Conservation (phyloP, 2,797 vertebrate species). For the Martes flavigula region DNA sequence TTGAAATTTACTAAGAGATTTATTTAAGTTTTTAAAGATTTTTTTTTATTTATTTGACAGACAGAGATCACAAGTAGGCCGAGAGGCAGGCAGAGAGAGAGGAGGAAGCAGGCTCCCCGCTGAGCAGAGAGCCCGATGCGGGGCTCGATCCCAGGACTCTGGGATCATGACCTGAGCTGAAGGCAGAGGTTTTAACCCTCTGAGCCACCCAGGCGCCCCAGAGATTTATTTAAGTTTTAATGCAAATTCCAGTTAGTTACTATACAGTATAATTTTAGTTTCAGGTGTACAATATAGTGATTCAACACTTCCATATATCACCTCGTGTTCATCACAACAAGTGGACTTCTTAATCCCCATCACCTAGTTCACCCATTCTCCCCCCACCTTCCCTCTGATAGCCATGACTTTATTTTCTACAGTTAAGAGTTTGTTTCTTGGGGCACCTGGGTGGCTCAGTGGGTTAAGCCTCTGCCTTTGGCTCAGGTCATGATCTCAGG, state of each 20-base stretch:
- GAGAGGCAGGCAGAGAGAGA: too few species aligned
- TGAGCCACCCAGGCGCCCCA: too few species aligned
- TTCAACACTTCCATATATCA: not conserved
- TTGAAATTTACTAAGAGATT: not conserved
- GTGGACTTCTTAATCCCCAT: not conserved
- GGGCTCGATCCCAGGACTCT: too few species aligned
- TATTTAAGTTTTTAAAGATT: not conserved
- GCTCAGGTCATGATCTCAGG: too few species aligned
- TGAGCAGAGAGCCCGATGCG: too few species aligned
- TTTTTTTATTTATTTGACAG: too few species aligned
- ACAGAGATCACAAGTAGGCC: too few species aligned
- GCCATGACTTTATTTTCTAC: not conserved
- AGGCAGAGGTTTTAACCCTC: too few species aligned
- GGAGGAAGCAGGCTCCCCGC: too few species aligned
- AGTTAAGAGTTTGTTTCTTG: not conserved
- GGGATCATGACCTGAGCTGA: too few species aligned
- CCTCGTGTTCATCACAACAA: not conserved
- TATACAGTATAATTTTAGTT: not conserved
- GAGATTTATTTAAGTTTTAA: not conserved
- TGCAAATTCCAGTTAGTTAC: not conserved
- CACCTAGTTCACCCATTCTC: not conserved
- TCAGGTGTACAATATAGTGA: not conserved
- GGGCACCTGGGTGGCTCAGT: too few species aligned
- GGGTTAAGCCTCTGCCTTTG: too few species aligned
- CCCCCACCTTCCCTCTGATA: not conserved